These are phyloP conservation scores for Mormyrus lacerda DNA, from an alignment of 2,113 vertebrate species.

Conservation along the genomic window DNA sequence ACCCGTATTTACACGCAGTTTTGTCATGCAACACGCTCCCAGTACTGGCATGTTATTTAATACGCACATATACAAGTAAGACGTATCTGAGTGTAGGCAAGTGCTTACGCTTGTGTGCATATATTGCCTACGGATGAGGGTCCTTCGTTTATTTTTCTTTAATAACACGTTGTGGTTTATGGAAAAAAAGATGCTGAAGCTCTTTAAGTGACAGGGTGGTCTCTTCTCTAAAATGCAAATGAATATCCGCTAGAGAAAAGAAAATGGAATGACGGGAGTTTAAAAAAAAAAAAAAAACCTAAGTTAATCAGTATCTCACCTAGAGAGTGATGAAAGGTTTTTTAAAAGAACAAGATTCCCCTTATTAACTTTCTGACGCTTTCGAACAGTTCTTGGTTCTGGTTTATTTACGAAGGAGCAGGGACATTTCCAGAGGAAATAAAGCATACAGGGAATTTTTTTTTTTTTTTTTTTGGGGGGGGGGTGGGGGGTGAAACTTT, in stretches of 20 bases:
- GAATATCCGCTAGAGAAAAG: neutral
- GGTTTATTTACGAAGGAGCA: neutral
- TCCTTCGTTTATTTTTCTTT: neutral
- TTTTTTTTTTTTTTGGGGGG: no score
- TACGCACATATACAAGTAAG: neutral
- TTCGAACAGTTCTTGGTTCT: neutral
- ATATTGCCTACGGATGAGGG: neutral
- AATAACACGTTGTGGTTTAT: neutral
- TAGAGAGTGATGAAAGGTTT: neutral
- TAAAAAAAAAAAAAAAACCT: neutral
- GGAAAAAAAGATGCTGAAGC: neutral
- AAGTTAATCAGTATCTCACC: slow-evolving; percentile 3
- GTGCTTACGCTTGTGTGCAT: neutral
- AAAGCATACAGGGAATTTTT: neutral
- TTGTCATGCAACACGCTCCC: neutral
- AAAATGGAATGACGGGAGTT: neutral
- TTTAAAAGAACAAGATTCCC: neutral
- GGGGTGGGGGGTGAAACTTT: neutral
- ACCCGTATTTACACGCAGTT: neutral
- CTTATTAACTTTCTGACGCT: neutral
- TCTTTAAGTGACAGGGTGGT: neutral
- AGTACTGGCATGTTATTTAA: neutral
- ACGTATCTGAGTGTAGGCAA: neutral
- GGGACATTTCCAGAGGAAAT: neutral
- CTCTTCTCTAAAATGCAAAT: neutral